Evolutionary conservation across 2,888 invertebrate species (phyloP).

Genomic region (Drosophila neotestacea): DNA sequence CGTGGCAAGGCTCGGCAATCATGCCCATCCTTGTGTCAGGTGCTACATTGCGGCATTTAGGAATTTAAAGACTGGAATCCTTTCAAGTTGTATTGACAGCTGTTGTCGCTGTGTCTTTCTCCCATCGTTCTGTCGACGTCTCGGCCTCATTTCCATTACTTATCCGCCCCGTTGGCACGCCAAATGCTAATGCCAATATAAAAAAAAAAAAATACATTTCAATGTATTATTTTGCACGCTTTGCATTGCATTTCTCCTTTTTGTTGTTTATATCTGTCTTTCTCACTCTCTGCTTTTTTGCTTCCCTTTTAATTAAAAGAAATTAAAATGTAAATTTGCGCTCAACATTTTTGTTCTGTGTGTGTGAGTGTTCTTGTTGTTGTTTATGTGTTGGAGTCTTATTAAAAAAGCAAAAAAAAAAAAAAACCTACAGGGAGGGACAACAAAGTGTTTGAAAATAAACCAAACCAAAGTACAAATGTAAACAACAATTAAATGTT

Average conservation of each 20-base stretch:
- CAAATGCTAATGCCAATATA: slow-evolving; percentile 67
- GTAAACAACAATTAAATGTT: slow-evolving; percentile 81
- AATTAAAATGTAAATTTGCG: slow-evolving; percentile 76
- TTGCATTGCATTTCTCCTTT: slow-evolving; percentile 27
- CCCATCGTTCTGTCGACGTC: slow-evolving; percentile 1
- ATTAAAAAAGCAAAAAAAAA: slow-evolving; percentile 52
- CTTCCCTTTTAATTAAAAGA: slow-evolving; percentile 75
- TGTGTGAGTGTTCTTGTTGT: slow-evolving; percentile 11
- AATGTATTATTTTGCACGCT: slow-evolving; percentile 64
- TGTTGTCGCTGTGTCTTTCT: slow-evolving; percentile 40
- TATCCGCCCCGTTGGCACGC: slow-evolving; percentile 53
- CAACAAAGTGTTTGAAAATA: slow-evolving; percentile 55
- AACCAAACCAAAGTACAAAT: slow-evolving; percentile 76
- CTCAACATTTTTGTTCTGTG: slow-evolving; percentile 33
- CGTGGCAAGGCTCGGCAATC: slow-evolving; percentile 12
- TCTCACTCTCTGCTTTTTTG: slow-evolving; percentile 14
- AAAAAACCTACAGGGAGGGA: not conserved
- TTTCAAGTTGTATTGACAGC: slow-evolving; percentile 61
- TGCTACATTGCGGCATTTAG: slow-evolving; percentile 46
- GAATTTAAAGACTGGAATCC: slow-evolving; percentile 45
- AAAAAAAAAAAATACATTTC: slow-evolving; percentile 44
- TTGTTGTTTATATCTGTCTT: slow-evolving; percentile 26
- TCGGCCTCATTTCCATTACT: slow-evolving; percentile 52
- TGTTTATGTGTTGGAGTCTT: slow-evolving; percentile 58
- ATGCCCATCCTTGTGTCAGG: slow-evolving; percentile 17